A percentile compares a stretch with the other conserved stretches of the same genome.
Conservation (phyloP, 1,140 invertebrate genomes). For the Globodera ellingtonae region DNA sequence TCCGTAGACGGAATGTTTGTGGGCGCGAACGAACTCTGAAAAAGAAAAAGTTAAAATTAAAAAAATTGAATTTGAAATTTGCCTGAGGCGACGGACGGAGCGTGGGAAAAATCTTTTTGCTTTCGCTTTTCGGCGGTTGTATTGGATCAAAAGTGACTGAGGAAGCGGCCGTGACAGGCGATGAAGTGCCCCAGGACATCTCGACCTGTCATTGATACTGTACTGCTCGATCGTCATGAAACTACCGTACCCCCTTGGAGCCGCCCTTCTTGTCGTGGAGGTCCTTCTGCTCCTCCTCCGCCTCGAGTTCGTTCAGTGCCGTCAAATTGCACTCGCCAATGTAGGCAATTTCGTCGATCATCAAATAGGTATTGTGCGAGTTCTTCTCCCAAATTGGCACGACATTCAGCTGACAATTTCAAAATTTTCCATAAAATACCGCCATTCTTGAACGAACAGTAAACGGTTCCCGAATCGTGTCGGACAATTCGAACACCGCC, state of each 20-base stretch:
- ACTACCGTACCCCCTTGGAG: too few relatives aligned
- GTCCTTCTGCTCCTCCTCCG: conserved; percentile 12
- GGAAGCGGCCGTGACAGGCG: background rate
- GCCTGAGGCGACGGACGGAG: background rate
- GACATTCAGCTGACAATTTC: conserved; percentile 59
- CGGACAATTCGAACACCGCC: conserved; percentile 58
- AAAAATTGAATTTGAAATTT: background rate
- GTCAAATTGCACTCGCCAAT: conserved; percentile 55
- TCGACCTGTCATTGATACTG: background rate
- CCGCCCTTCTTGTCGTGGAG: background rate
- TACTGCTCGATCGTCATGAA: background rate
- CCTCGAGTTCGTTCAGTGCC: conserved; percentile 26
- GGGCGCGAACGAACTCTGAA: background rate
- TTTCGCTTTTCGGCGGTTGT: conserved; percentile 1
- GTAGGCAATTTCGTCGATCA: conserved; percentile 64
- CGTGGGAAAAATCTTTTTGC: background rate
- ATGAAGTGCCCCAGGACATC: background rate
- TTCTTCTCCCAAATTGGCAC: conserved; percentile 56
- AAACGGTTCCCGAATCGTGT: conserved; percentile 55
- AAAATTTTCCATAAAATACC: background rate
- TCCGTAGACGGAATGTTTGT: background rate
- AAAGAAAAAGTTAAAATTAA: background rate
- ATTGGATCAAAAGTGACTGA: conserved; percentile 40
- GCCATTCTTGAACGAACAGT: conserved; percentile 39
- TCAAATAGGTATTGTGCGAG: conserved; percentile 50